Base-by-base conservation (phyloP, 2,797 vertebrate genomes). In the Chrosomus eos region DNA sequence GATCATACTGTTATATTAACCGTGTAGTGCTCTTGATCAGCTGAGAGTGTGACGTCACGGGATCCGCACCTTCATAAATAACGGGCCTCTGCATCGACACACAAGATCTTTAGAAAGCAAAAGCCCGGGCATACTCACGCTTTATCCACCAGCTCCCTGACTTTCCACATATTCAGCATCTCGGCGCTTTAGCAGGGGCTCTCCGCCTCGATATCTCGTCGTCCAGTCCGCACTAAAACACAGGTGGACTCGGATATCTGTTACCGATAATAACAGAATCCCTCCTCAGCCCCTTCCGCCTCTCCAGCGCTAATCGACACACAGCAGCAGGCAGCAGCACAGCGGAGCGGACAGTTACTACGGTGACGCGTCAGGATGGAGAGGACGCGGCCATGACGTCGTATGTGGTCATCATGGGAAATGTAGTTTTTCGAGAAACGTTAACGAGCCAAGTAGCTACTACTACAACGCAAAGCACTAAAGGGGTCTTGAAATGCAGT, bases 111-210 rank as follows among this genome's bases (percentile, higher is more conserved):
- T 7, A 91, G 85, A 80, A 93, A 82, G 80, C 87, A 83, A 87
- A 90, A 85, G 85, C 84, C 67, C 79, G 76, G 68, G 81, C 60
- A 88, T 96, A 99, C 98, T 99, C 94, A 99, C 98, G 97, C 97
- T 97, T 99, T 99, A 94, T 99, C 98, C 95, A 99, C 97, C 91
- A 99, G 93, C 94, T 99, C 98, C 91, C 98, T 93, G 91, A 99
- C 97, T 94, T 99, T 99, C 98, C 98, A 99, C 98, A 99, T 99
- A 89, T 98, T 99, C 89, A 98, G 91, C 97, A 98, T 98, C 88
- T 91, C 72, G 89, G 91, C 90, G 86, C 90, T 87, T 84, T 86
- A 86, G 90, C 87, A 91, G 93, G 93, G 94, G 90, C 90, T 91
- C 88, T 90, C 91, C 92, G 93, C 91, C 93, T 93, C 92, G 77